phyloP scores from a whole-genome alignment of 1,140 invertebrate genomes.

The Psilanteris sp. region DNA sequence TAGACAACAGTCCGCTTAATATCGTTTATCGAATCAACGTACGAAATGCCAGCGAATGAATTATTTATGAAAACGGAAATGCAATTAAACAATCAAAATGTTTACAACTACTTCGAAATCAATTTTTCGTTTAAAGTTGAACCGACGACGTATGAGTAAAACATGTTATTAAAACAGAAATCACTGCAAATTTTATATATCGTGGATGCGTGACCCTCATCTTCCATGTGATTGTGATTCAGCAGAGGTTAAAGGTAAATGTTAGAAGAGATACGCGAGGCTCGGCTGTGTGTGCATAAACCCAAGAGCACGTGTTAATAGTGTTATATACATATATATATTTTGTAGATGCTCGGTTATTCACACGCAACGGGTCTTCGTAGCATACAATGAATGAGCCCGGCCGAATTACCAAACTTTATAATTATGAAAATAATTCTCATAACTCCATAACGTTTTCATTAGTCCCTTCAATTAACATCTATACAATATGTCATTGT shows the following conservation, averaged over 20 bases:
- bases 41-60: too few relatives aligned
- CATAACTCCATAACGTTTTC: too few relatives aligned
- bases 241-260: slow-evolving; percentile 70
- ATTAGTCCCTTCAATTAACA: slow-evolving; percentile 9
- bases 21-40: too few relatives aligned
- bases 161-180: too few relatives aligned
- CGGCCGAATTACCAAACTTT: slow-evolving; percentile 11
- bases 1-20: too few relatives aligned
- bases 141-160: too few relatives aligned
- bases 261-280: slow-evolving; percentile 62
- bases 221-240: slow-evolving; percentile 42
- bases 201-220: slow-evolving; percentile 17
- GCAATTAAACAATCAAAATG: too few relatives aligned
- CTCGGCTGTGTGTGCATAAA: slow-evolving; percentile 71
- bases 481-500: slow-evolving; percentile 10
- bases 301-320: slow-evolving; percentile 68
- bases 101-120: too few relatives aligned
- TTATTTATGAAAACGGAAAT: too few relatives aligned
- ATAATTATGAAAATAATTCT: slow-evolving; percentile 29
- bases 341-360: slow-evolving; percentile 70
- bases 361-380: slow-evolving; percentile 39
- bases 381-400: not conserved
- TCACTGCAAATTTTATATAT: too few relatives aligned
- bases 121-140: not conserved
- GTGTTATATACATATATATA: too few relatives aligned